These are phyloP conservation scores for Colletes collaris DNA, from an alignment of 2,888 invertebrate genomes.

Conservation along the genomic window DNA sequence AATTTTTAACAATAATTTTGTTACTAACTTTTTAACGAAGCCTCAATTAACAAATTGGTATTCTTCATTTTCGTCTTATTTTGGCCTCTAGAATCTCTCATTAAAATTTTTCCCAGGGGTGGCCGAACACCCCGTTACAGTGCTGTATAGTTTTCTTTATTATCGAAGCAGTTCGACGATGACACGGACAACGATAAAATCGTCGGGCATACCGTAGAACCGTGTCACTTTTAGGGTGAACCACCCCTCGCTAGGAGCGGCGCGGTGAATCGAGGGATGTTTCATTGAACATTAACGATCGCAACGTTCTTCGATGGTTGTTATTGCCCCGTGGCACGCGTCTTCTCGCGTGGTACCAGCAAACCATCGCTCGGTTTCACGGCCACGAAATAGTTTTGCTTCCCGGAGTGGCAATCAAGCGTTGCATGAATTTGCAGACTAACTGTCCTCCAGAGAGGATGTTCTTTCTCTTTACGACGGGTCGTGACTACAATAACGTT, in stretches of 20 bases:
- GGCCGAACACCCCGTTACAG: too few relatives aligned
- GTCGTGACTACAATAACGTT: background rate
- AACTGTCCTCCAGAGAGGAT: slow-evolving; percentile 8
- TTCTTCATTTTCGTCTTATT: too few relatives aligned
- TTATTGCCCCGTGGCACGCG: slow-evolving; percentile 73
- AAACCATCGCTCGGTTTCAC: slow-evolving; percentile 61
- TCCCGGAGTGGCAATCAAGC: background rate
- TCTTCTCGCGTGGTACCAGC: slow-evolving; percentile 65
- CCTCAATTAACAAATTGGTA: too few relatives aligned
- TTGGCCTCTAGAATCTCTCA: too few relatives aligned
- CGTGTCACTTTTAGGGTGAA: slow-evolving; percentile 19
- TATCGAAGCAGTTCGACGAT: background rate
- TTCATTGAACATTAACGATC: slow-evolving; percentile 70
- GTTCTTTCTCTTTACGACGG: background rate
- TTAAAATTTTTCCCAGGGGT: too few relatives aligned
- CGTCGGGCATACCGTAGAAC: slow-evolving; percentile 40
- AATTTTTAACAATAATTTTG: too few relatives aligned
- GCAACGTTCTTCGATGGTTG: slow-evolving; percentile 66
- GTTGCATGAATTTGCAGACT: slow-evolving; percentile 21
- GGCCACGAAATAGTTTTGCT: slow-evolving; percentile 62
- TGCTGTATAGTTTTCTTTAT: too few relatives aligned
- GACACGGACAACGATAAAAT: slow-evolving; percentile 50
- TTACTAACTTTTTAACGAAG: too few relatives aligned
- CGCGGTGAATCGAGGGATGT: slow-evolving; percentile 39
- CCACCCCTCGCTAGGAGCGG: slow-evolving; percentile 7